phyloP scores from a whole-genome alignment of 2,888 invertebrate genomes.

The Resseliella maxima region DNA sequence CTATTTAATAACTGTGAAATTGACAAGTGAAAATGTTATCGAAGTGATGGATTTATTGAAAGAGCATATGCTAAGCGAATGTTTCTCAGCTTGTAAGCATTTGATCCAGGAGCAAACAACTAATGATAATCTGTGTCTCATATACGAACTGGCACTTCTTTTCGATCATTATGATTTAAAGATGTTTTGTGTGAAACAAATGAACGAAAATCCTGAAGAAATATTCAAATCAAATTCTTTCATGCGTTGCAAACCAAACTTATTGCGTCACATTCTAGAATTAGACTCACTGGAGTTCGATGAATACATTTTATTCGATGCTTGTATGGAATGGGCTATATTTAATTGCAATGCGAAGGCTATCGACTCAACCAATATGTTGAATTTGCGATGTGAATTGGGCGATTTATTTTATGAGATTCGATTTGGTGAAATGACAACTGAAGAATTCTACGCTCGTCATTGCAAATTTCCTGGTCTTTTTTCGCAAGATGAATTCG shows the following conservation, averaged over 20 bases:
- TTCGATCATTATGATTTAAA: background rate
- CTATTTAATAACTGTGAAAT: background rate
- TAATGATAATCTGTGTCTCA: background rate
- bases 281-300: background rate
- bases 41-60: background rate
- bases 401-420: constrained; percentile 37
- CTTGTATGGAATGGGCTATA: constrained; percentile 12
- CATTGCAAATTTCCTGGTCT: background rate
- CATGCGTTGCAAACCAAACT: background rate
- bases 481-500: background rate
- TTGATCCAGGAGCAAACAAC: background rate
- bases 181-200: background rate
- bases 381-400: background rate
- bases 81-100: background rate
- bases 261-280: background rate
- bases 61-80: background rate
- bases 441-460: background rate
- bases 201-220: background rate
- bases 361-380: background rate
- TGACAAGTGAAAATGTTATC: background rate
- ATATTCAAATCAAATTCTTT: background rate
- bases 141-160: background rate
- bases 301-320: background rate
- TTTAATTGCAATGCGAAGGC: background rate
- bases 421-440: constrained; percentile 11